These are phyloP conservation scores for Chloropsis cyanopogon DNA, from an alignment of 2,113 vertebrate species.

Conservation along the genomic window DNA sequence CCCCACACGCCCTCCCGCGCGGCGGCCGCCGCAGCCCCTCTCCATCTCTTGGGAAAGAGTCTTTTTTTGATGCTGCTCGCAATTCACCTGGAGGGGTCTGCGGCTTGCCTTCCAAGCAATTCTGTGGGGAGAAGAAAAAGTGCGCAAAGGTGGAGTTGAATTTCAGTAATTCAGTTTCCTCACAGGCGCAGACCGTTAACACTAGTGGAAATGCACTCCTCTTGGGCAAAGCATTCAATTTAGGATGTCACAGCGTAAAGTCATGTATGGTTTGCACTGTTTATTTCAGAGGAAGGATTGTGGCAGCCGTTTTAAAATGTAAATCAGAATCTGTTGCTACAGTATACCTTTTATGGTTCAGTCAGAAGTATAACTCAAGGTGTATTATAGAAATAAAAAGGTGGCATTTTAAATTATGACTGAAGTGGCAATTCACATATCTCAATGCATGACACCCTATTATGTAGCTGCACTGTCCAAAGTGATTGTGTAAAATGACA, in stretches of 20 bases:
- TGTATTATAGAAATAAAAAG: not conserved
- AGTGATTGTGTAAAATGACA: not conserved
- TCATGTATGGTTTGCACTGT: not conserved
- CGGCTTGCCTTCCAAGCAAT: not conserved
- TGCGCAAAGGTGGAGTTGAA: not conserved
- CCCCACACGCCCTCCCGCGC: not conserved
- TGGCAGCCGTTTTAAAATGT: not conserved
- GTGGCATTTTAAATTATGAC: not conserved
- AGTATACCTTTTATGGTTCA: not conserved
- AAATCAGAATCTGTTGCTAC: not conserved
- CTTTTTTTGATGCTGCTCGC: not conserved
- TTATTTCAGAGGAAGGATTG: not conserved
- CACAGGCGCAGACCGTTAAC: not conserved
- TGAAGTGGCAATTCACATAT: not conserved
- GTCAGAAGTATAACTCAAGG: not conserved
- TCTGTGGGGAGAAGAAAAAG: not conserved
- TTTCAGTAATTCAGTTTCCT: not conserved
- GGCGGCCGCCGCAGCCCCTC: not conserved
- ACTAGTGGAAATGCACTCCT: not conserved
- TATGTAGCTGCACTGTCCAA: not conserved
- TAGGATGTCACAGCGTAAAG: not conserved
- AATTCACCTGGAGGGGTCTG: not conserved
- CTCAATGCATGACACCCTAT: not conserved
- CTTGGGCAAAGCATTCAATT: not conserved
- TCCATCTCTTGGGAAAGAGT: not conserved